Evolutionary conservation across 2,797 vertebrate species (phyloP).

Genomic region (Urosaurus nigricauda): DNA sequence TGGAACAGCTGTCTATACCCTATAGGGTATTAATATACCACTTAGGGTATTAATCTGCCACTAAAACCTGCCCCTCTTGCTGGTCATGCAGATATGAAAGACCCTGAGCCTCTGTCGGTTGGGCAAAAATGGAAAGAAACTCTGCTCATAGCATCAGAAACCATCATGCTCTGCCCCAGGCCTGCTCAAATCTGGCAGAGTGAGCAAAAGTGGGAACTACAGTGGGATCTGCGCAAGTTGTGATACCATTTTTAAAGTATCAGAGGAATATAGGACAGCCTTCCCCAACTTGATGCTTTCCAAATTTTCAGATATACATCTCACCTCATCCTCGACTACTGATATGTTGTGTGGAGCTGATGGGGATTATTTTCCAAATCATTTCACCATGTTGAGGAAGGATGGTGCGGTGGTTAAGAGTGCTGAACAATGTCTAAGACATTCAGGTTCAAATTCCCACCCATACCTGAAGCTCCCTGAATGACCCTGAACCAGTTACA

Average conservation of each 20-base stretch:
- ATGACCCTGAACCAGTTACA: not conserved
- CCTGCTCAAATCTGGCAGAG: not conserved
- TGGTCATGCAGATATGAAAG: not conserved
- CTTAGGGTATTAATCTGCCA: not conserved
- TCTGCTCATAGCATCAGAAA: not conserved
- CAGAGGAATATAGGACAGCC: too few species aligned
- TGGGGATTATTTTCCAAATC: too few species aligned
- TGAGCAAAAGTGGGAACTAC: not conserved
- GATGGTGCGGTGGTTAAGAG: not conserved
- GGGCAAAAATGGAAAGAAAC: not conserved
- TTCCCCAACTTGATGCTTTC: too few species aligned
- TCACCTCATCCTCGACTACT: too few species aligned
- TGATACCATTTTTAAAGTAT: not conserved
- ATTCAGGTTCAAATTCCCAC: not conserved
- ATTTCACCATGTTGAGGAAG: not conserved
- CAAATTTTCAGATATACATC: too few species aligned
- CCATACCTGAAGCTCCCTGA: not conserved
- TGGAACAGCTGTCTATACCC: not conserved
- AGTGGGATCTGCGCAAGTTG: not conserved
- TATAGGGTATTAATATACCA: not conserved
- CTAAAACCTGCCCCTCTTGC: not conserved
- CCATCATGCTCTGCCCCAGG: not conserved
- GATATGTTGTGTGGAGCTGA: too few species aligned
- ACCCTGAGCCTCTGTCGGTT: not conserved
- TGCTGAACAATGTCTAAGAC: too few species aligned